Conservation (phyloP, 2,888 invertebrate genomes). For the Frankliniella fusca region DNA sequence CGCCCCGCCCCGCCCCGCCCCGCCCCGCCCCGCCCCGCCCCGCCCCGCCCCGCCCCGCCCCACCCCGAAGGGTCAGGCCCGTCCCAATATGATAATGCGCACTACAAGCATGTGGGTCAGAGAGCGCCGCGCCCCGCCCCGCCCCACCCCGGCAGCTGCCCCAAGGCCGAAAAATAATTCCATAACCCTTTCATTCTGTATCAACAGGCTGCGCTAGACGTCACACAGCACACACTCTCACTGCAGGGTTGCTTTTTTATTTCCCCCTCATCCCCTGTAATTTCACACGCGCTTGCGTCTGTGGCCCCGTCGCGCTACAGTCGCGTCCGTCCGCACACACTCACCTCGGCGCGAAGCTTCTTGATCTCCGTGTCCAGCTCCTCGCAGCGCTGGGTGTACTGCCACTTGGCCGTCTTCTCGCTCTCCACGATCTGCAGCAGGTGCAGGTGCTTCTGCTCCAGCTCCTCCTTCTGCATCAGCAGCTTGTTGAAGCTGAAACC, state of each 20-base stretch:
- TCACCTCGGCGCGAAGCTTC: slow-evolving; percentile 80
- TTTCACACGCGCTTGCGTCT: too few relatives aligned
- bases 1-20: too few relatives aligned
- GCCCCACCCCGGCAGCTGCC: not conserved
- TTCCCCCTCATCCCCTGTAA: too few relatives aligned
- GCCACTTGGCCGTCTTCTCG: slow-evolving; percentile 88
- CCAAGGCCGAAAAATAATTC: too few relatives aligned
- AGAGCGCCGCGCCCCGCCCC: not conserved
- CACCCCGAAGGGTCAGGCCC: not conserved
- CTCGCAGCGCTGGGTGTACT: slow-evolving; percentile 88
- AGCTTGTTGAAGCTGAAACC: slow-evolving; percentile 78
- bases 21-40: too few relatives aligned
- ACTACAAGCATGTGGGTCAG: not conserved
- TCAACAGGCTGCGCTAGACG: too few relatives aligned
- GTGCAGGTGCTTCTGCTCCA: slow-evolving; percentile 88
- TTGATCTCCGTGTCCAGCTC: slow-evolving; percentile 84
- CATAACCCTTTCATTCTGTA: too few relatives aligned
- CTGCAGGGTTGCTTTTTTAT: too few relatives aligned
- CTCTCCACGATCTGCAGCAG: slow-evolving; percentile 84
- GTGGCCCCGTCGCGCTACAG: not conserved
- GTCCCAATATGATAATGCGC: not conserved
- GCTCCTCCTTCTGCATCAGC: slow-evolving; percentile 80
- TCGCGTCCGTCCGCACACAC: slow-evolving; percentile 33
- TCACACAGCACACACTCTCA: too few relatives aligned
- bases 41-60: too few relatives aligned